These are phyloP conservation scores for Pectinophora gossypiella DNA, from an alignment of 1,140 invertebrate genomes.

Conservation along the genomic window DNA sequence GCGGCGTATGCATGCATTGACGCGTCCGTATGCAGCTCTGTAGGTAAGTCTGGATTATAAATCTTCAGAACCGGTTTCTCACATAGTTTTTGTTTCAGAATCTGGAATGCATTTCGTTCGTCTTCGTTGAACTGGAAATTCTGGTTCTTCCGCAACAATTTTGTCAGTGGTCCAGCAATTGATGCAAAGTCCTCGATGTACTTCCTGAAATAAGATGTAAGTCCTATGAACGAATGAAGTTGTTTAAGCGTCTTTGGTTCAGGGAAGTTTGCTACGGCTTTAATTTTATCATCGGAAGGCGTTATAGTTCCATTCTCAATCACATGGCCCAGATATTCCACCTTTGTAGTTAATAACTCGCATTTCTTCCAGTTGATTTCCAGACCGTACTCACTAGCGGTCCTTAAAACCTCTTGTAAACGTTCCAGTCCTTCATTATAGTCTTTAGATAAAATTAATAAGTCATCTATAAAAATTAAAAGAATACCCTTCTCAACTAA, in stretches of 20 bases:
- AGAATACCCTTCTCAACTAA: too few species aligned
- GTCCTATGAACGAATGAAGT: conserved; percentile 21
- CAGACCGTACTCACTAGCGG: conserved; percentile 9
- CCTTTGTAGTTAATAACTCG: conserved; percentile 21
- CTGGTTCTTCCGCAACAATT: conserved; percentile 28
- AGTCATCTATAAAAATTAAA: too few species aligned
- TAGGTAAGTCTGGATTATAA: conserved; percentile 37
- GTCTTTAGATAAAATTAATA: too few species aligned
- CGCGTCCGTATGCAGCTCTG: conserved; percentile 32
- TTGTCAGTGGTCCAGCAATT: conserved; percentile 29
- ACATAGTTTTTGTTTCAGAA: conserved; percentile 19
- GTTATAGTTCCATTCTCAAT: conserved; percentile 22
- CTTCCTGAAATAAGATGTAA: conserved; percentile 32
- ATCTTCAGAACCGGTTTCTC: conserved; percentile 37
- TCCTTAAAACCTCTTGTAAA: conserved; percentile 18
- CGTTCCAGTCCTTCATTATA: conserved; percentile 35
- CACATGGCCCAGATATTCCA: conserved; percentile 27
- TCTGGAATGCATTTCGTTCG: conserved; percentile 19
- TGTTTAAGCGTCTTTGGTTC: conserved; percentile 18
- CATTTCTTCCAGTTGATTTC: conserved; percentile 25
- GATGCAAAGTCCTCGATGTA: conserved; percentile 31
- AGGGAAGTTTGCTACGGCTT: conserved; percentile 19
- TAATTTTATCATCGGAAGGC: conserved; percentile 16
- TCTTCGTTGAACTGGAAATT: conserved; percentile 27
- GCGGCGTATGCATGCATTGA: conserved; percentile 30